Base-by-base conservation (phyloP, 1,140 invertebrate genomes). In the Drosophila nebulosa region DNA sequence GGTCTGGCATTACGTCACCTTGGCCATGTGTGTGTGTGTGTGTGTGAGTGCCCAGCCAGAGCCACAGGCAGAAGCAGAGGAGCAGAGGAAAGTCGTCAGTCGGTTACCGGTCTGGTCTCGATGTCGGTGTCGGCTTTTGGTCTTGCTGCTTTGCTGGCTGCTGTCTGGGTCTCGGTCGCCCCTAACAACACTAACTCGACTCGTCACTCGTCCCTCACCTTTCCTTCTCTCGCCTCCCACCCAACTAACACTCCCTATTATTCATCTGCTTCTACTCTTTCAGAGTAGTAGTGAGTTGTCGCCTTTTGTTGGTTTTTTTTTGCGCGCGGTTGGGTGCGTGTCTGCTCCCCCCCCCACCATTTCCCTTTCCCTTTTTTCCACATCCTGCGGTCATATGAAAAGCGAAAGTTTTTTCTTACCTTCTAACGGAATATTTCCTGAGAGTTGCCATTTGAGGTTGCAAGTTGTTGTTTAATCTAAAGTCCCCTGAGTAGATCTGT, bases 1-100 rank as follows among this genome's bases (percentile, higher is more conserved):
- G 39, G 39, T 46, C 39, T 90, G 79, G 64, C 79, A 91, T 91
- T 91, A 91, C 90, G 90, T 91, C 90, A 91, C 85, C 89, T 89
- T 72, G 69, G 63, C 61, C 62, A 52, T 36, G 64, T 62, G 52
- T 76, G 63, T 65, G n/a, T 42, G 57, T 77, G 50, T 46, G 50
- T 59, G 70, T 71, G 24, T 26, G 39, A 46, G 39, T 46, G 39
- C 39, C 39, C 39, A 46, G 39, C 39, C 39, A 21, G n/a, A 46
- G 39, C 39, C 39, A 21, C 39, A 46, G 39, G 39, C 39, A 10
- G 39, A 46, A n/a, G 7, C 27, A 9, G 27, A 30, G 26, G 27
- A 30, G 27, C 5, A 27, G 26, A 5, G 27, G 27, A 30, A 9
- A 30, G 27, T 30, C 27, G 39, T 46, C 39, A 21, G 24, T 51